Base-by-base conservation (phyloP, 2,888 invertebrate genomes). In the Tipula lateralis region DNA sequence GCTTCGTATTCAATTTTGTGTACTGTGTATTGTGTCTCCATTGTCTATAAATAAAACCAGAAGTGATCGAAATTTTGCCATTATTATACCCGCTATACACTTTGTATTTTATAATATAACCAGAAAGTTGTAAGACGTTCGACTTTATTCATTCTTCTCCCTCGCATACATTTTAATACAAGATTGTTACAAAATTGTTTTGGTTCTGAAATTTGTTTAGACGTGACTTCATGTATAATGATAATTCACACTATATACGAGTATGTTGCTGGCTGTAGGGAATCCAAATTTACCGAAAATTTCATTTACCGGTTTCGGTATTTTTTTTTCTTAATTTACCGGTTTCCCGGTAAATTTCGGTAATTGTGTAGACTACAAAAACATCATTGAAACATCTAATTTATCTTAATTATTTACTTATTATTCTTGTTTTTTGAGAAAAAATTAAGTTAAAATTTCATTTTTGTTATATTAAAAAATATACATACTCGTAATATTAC, bases 1-100 rank as follows among this genome's bases (percentile, higher is more conserved):
- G 66, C 66, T 66, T 66, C 66, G 66, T 66, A 24, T 24, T 66
- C 66, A 66, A 66, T 66, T 66, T 66, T 66, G 66, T 66, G 24
- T 66, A 24, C 24, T 24, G 66, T 66, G 66, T 66, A 5, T 24
- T 19, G 24, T 66, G 1, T 16, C 5, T 50, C 4, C 16, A 44
- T 13, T 44, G 4, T 50, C 16, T 9, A 24, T 66, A 66, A 66
- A 66, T 66, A 66, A 9, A 66, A 24, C 66, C 66, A 66, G 66
- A 66, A 66, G 19, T 66, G 66, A 66, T 66, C 24, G 24, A 66
- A 66, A 24, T 24, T 24, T 24, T 66, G 1, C 66, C 66, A 66
- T 66, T 66, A 19, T 66, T 24, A 66, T 66, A n/a, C 66, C 66
- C 24, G 66, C 66, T 9, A 66, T 66, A 24, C 24, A 66, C 66